These are phyloP conservation scores for Lamprologus ornatipinnis DNA, from an alignment of 2,113 vertebrate species.

Conservation along the genomic window DNA sequence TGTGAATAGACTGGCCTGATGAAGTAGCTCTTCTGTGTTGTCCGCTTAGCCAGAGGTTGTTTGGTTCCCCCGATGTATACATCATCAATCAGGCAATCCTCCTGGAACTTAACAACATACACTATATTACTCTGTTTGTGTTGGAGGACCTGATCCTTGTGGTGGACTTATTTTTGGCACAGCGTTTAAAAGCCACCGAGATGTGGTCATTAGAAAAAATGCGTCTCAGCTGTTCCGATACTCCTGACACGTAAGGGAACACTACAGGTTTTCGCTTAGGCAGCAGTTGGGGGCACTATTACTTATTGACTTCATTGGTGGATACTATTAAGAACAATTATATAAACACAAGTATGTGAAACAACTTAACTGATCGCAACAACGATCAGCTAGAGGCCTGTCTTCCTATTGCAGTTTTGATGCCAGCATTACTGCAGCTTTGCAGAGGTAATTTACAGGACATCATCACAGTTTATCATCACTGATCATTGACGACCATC, in stretches of 20 bases:
- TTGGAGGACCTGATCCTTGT: not conserved
- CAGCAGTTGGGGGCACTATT: not conserved
- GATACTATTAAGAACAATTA: not conserved
- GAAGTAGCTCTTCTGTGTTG: not conserved
- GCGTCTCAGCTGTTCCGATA: not conserved
- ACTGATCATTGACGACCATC: not conserved
- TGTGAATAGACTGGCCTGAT: not conserved
- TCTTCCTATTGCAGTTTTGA: not conserved
- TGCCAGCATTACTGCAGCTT: not conserved
- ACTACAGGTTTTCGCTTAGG: not conserved
- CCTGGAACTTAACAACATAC: not conserved
- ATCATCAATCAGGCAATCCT: not conserved
- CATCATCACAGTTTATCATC: not conserved
- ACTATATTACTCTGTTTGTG: not conserved
- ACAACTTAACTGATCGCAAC: not conserved
- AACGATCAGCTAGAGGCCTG: not conserved
- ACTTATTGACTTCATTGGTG: not conserved
- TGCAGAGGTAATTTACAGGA: not conserved
- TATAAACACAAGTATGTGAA: not conserved
- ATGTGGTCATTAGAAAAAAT: not conserved
- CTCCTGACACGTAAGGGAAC: not conserved
- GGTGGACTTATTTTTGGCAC: not conserved
- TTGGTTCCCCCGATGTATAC: rapidly evolving
- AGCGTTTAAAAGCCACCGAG: not conserved
- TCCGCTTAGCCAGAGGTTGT: not conserved